Evolutionary conservation across 2,797 vertebrate genomes (phyloP).

Genomic region (Chelmon rostratus): DNA sequence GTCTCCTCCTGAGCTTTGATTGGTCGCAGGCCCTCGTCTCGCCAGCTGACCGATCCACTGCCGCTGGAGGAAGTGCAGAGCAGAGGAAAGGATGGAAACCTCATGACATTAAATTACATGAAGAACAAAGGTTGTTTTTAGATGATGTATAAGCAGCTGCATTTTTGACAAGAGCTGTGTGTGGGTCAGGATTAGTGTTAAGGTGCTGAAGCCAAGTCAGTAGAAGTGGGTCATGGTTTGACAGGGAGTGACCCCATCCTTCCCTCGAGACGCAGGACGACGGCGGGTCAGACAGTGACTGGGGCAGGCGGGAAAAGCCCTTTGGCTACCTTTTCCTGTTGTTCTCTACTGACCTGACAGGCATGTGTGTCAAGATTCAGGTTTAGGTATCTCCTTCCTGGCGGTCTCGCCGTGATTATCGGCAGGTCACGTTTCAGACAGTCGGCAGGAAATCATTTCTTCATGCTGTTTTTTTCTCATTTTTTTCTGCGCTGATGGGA

Average conservation of each 20-base stretch:
- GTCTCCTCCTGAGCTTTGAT: constrained; percentile 59
- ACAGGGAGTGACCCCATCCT: constrained; percentile 73
- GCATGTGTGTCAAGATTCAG: constrained; percentile 34
- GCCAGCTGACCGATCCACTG: constrained; percentile 5
- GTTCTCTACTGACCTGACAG: constrained; percentile 55
- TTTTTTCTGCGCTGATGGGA: constrained; percentile 3
- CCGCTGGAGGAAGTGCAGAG: constrained; percentile 5
- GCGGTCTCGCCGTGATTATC: constrained; percentile 16
- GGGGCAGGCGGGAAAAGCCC: constrained; percentile 51
- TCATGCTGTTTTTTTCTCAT: neutral
- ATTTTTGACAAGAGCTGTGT: neutral
- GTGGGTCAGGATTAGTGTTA: neutral
- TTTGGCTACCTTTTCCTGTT: constrained; percentile 78
- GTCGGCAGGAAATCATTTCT: constrained; percentile 52
- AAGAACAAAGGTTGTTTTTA: neutral
- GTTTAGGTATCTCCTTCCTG: constrained; percentile 28
- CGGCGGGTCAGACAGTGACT: constrained; percentile 44
- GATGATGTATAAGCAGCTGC: neutral
- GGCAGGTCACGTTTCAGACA: constrained; percentile 22
- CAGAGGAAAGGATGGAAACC: neutral
- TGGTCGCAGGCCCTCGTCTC: constrained; percentile 28
- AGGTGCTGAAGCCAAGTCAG: constrained; percentile 21
- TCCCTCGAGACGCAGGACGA: constrained; percentile 66
- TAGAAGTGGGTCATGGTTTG: constrained; percentile 67
- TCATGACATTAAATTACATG: neutral